These are phyloP conservation scores for Amphiprion ocellaris DNA, from an alignment of 2,113 vertebrate species.

Conservation along the genomic window DNA sequence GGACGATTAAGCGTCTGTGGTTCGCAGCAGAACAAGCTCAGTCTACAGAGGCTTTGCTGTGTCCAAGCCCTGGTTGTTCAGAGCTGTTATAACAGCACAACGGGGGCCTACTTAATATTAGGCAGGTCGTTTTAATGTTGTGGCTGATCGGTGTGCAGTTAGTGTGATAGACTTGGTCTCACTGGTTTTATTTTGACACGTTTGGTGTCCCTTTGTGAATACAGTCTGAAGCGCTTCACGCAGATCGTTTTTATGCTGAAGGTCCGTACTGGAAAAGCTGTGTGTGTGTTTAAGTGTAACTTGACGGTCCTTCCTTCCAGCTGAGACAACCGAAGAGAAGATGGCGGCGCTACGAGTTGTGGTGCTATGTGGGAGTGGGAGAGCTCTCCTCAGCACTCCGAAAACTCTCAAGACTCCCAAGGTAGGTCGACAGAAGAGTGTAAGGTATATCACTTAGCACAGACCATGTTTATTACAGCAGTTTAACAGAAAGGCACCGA, in stretches of 20 bases:
- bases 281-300: too few species aligned
- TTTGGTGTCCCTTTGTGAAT: neutral
- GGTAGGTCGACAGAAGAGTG: slow-evolving; percentile 64
- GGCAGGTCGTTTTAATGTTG: too few species aligned
- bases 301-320: neutral
- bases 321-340: slow-evolving; percentile 53
- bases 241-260: slow-evolving; percentile 45
- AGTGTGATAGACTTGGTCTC: too few species aligned
- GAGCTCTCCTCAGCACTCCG: slow-evolving; percentile 76
- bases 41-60: too few species aligned
- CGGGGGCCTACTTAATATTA: too few species aligned
- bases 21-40: too few species aligned
- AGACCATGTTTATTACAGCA: fast-evolving
- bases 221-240: neutral
- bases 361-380: slow-evolving; percentile 78
- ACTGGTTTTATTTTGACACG: neutral
- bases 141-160: too few species aligned
- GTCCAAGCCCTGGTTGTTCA: too few species aligned
- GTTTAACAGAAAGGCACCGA: fast-evolving
- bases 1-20: too few species aligned
- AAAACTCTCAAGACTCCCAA: slow-evolving; percentile 66
- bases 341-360: slow-evolving; percentile 85
- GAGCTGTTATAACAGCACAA: too few species aligned
- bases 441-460: fast-evolving
- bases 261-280: slow-evolving; percentile 22